Percentiles rank a stretch among this genome's conserved stretches.
phyloP scores from a whole-genome alignment of 2,888 invertebrate species.

The Malacosoma neustria region DNA sequence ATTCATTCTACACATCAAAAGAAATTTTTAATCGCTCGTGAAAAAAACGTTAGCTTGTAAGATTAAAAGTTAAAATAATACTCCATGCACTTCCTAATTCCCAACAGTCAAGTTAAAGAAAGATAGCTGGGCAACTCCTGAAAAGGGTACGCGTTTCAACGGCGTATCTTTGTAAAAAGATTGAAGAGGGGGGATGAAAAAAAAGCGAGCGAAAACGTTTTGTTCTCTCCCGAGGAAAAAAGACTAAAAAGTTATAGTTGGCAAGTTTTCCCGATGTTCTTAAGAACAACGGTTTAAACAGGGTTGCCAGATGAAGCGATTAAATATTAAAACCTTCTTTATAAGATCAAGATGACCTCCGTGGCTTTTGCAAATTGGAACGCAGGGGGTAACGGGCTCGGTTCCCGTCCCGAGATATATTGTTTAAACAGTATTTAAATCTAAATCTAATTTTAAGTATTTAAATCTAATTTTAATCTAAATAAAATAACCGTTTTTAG shows the following conservation, averaged over 20 bases:
- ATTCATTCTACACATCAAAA: constrained; percentile 31
- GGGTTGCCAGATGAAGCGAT: constrained; percentile 25
- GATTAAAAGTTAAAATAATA: too few relatives aligned
- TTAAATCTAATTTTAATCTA: too few relatives aligned
- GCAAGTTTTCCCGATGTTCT: constrained; percentile 62
- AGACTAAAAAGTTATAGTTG: constrained; percentile 65
- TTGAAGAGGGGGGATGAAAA: constrained; percentile 33
- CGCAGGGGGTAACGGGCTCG: constrained; percentile 14
- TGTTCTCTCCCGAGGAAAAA: constrained; percentile 34
- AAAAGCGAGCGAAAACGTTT: constrained; percentile 34
- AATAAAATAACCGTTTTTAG: too few relatives aligned
- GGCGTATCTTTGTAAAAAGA: constrained; percentile 44
- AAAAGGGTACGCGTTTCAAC: constrained; percentile 69
- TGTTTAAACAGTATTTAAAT: neutral
- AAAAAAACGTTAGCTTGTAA: too few relatives aligned
- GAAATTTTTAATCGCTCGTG: too few relatives aligned
- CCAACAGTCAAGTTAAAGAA: constrained; percentile 63
- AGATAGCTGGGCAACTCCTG: constrained; percentile 69
- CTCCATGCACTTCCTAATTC: too few relatives aligned
- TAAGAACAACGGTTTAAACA: constrained; percentile 29
- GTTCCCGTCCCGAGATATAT: neutral
- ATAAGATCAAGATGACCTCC: too few relatives aligned
- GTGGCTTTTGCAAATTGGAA: too few relatives aligned
- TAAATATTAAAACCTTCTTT: neutral
- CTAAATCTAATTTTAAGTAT: neutral